Evolutionary conservation across 2,797 vertebrate genomes (phyloP).

Genomic region (Masticophis lateralis): DNA sequence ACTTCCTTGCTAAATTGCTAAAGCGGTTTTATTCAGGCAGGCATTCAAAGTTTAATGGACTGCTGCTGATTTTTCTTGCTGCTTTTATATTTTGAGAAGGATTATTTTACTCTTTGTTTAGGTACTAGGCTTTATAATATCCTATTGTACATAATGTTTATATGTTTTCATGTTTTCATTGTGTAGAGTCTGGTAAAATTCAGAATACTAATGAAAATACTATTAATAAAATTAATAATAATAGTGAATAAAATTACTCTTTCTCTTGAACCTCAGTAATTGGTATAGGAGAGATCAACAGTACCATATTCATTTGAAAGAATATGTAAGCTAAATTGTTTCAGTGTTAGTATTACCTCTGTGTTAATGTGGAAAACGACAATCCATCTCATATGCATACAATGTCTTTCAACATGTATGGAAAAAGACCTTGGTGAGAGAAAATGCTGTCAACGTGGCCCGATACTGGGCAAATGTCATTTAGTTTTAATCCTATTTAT

Average conservation of each 20-base stretch:
- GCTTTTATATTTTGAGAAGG: neutral
- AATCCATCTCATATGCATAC: neutral
- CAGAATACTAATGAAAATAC: neutral
- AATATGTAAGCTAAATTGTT: neutral
- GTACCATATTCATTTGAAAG: neutral
- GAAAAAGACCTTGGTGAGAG: neutral
- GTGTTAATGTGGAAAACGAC: neutral
- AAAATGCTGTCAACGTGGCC: neutral
- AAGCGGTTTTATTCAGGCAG: neutral
- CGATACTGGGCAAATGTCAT: neutral
- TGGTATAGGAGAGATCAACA: neutral
- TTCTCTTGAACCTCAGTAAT: neutral
- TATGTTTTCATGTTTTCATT: neutral
- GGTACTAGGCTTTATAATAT: neutral
- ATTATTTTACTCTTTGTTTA: neutral
- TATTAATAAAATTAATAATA: neutral
- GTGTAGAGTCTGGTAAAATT: neutral
- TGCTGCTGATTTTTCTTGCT: neutral
- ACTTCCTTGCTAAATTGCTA: neutral
- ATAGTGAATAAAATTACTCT: neutral
- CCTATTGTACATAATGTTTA: neutral
- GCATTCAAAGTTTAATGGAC: neutral
- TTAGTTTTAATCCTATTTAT: neutral
- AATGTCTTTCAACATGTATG: too few species aligned
- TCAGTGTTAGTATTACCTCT: constrained; percentile 24